Evolutionary conservation across 2,888 invertebrate genomes (phyloP).

Genomic region (Spialia ferax): DNA sequence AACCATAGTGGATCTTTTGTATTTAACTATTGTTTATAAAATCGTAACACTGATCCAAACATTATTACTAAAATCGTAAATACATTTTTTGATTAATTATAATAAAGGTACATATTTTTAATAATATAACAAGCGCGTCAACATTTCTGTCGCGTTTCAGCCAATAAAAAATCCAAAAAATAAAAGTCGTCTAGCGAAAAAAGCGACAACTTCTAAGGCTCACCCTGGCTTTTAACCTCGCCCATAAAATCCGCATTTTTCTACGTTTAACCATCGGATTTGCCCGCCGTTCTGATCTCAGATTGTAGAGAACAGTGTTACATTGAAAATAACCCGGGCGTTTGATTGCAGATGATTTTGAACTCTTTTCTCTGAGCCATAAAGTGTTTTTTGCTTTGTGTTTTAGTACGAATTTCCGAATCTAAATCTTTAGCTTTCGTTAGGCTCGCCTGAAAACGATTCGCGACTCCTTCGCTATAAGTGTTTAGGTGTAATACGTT

Average conservation of each 20-base stretch:
- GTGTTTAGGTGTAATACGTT: slow-evolving; percentile 48
- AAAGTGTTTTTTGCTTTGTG: slow-evolving; percentile 38
- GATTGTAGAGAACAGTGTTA: slow-evolving; percentile 66
- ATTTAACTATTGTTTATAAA: too few species aligned
- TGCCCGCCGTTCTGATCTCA: slow-evolving; percentile 60
- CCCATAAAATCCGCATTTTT: slow-evolving; percentile 62
- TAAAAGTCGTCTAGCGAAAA: slow-evolving; percentile 35
- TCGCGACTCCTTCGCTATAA: slow-evolving; percentile 42
- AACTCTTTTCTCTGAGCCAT: slow-evolving; percentile 42
- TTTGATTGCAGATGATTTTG: slow-evolving; percentile 38
- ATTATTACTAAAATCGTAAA: too few species aligned
- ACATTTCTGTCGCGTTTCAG: slow-evolving; percentile 20
- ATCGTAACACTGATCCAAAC: too few species aligned
- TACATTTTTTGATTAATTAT: too few species aligned
- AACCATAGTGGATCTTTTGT: too few species aligned
- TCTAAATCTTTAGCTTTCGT: slow-evolving; percentile 45
- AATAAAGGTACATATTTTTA: too few species aligned
- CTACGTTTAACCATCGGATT: slow-evolving; percentile 61
- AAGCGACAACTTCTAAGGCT: slow-evolving; percentile 48
- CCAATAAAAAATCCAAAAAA: slow-evolving; percentile 39
- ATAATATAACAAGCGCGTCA: slow-evolving; percentile 30
- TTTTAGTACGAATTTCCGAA: slow-evolving; percentile 42
- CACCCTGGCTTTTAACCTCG: slow-evolving; percentile 56
- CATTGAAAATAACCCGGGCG: slow-evolving; percentile 52
- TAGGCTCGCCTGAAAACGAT: slow-evolving; percentile 46